Evolutionary conservation across 2,113 vertebrate genomes (phyloP).

Genomic region (Rhinopomastus cyanomelas): DNA sequence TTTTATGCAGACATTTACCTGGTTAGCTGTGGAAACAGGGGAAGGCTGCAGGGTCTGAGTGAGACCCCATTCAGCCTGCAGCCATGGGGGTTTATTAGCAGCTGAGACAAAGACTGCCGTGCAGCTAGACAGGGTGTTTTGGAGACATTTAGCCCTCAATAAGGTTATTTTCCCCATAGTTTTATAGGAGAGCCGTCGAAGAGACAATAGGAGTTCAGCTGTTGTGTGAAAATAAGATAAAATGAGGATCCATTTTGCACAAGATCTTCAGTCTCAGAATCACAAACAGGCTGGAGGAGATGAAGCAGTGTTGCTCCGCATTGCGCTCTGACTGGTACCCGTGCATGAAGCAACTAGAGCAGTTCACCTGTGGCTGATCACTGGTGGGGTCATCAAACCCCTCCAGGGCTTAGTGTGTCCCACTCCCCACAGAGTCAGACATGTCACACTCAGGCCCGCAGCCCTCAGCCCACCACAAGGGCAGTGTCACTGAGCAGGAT

Average conservation of each 20-base stretch:
- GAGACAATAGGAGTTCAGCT: neutral
- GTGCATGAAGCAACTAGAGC: neutral
- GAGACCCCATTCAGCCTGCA: neutral
- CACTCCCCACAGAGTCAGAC: neutral
- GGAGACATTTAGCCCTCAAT: neutral
- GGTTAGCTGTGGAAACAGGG: no score
- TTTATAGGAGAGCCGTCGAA: neutral
- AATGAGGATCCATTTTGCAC: neutral
- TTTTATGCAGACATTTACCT: no score
- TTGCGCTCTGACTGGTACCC: neutral
- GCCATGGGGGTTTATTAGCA: neutral
- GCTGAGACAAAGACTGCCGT: neutral
- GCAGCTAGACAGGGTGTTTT: neutral
- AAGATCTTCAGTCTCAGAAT: neutral
- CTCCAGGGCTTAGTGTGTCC: neutral
- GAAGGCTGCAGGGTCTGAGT: no score
- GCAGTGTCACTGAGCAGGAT: neutral
- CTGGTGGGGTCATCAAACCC: accelerated
- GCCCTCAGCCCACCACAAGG: neutral
- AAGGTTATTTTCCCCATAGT: neutral
- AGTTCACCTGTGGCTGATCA: neutral
- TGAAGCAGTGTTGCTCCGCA: neutral
- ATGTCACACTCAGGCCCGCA: neutral
- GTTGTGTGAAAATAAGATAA: neutral
- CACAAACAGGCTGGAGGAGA: neutral